Conservation (phyloP, 2,113 vertebrate species). For the Otis tarda region DNA sequence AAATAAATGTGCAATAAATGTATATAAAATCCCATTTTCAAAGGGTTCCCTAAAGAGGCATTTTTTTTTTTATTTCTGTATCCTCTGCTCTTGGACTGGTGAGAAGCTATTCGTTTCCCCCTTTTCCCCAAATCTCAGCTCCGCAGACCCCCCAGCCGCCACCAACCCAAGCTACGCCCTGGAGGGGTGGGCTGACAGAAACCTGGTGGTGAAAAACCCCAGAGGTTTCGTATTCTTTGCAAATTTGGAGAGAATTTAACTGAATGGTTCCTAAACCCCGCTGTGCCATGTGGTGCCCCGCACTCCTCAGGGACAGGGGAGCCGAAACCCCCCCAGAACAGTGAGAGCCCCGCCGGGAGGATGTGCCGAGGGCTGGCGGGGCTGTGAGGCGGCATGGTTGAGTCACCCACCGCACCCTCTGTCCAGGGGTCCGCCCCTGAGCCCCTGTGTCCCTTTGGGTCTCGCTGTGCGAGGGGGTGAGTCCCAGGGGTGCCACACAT, state of each 20-base stretch:
- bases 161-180: not conserved
- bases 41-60: not conserved
- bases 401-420: accelerated
- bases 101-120: not conserved
- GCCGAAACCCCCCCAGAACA: accelerated
- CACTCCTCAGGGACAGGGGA: accelerated
- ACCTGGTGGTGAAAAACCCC: accelerated
- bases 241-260: not conserved
- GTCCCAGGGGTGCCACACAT: not conserved
- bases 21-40: not conserved
- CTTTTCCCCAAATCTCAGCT: not conserved
- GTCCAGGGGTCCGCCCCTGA: not conserved
- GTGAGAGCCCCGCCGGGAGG: not conserved
- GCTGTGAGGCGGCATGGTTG: not conserved
- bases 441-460: not conserved
- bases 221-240: not conserved
- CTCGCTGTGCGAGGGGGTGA: accelerated
- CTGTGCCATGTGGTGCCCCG: not conserved
- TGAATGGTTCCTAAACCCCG: not conserved
- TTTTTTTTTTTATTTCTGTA: not conserved
- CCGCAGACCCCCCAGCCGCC: not conserved
- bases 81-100: not conserved
- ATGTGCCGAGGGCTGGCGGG: not conserved
- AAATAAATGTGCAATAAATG: not conserved
- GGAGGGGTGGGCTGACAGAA: not conserved